Evolutionary conservation across 1,140 invertebrate genomes (phyloP), one percentile per base, ranked within the genome.

Genomic region (Hestina assimilis): DNA sequence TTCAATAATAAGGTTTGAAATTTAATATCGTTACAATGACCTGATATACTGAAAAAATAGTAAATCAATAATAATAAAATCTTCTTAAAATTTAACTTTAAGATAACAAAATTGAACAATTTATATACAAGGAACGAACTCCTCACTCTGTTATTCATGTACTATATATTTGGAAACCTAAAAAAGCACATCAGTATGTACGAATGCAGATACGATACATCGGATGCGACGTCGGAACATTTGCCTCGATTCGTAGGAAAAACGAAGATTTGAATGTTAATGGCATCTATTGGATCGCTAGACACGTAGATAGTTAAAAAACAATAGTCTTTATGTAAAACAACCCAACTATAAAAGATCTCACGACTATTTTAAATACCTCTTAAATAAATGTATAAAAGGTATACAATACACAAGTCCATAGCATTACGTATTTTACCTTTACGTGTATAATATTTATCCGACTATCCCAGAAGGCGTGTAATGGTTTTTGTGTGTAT

Each of bases 221-320:
- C 52, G 58, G 58, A 65, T 65, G 52, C 48, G 53, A 43, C 47
- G 35, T 56, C 59, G 50, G 60, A 33, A 28, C 48, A 48, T 69
- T 56, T 63, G 56, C 40, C 51, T 41, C 52, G 35, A 42, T 66
- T 69, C 66, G 52, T 59, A 63, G 63, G 43, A 63, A 66, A n/a
- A 59, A 57, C 24, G 12, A 60, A 66, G 52, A 63, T 66, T 63
- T 57, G 59, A 69, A 69, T 69, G 40, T 63, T 51, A 63, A 63
- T 57, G 31, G 11, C 31, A 46, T 28, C 23, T 33, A 50, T 65
- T 63, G 21, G 28, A 40, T 33, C 33, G 31, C 64, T 9, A 31
- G 24, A 55, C 66, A 66, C 63, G 66, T 68, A 64, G 55, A 55
- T 45, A 41, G 38, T 48, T 31, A 63, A 54, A 46, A 53, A 40